Evolutionary conservation across 1,140 invertebrate genomes (phyloP), one percentile per base, ranked within the genome.

Genomic region (Archivesica marissinica): DNA sequence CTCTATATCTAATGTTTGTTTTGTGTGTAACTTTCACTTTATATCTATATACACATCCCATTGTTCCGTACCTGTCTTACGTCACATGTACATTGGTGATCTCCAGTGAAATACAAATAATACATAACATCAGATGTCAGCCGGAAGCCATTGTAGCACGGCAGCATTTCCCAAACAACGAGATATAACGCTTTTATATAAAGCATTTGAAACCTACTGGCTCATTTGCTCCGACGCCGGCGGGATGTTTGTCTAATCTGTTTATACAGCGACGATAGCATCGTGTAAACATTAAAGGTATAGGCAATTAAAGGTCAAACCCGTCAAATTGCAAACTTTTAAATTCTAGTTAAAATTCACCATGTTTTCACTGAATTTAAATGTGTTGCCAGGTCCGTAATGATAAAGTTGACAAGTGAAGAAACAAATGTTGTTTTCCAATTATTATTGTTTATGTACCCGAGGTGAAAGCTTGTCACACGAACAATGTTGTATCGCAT

Each of bases 181-280:
- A 30, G 50, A 23, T 23, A 50, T 35, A 23, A 39, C 2, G 3
- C n/a, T 23, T 33, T 56, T 17, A 59, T 20, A 56, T 23, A n/a
- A 11, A 35, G 9, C 3, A 30, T 38, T 2, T 35, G 4, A 38
- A 68, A 68, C 20, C 3, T 39, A 39, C 64, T 7, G 25, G 4
- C 20, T 7, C 35, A 13, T 13, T 50, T 13, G 47, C n/a, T 13
- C 7, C 64, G 23, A 23, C 35, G 38, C 68, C 68, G 39, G 68
- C n/a, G 68, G 68, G 15, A 23, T 72, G 33, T 72, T 72, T 41
- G 39, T 72, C 47, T 72, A 47, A 72, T 50, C 68, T 72, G 68
- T 50, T 72, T 13, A 44, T 17, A 30, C 25, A 41, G 13, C 11
- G 13, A n/a, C 28, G 44, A 47, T 47, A 72, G n/a, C 11, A 47